Percentiles rank a stretch among this genome's conserved stretches.
Evolutionary conservation across 1,140 invertebrate species (phyloP).

Genomic region (Drosophila pectinifera): DNA sequence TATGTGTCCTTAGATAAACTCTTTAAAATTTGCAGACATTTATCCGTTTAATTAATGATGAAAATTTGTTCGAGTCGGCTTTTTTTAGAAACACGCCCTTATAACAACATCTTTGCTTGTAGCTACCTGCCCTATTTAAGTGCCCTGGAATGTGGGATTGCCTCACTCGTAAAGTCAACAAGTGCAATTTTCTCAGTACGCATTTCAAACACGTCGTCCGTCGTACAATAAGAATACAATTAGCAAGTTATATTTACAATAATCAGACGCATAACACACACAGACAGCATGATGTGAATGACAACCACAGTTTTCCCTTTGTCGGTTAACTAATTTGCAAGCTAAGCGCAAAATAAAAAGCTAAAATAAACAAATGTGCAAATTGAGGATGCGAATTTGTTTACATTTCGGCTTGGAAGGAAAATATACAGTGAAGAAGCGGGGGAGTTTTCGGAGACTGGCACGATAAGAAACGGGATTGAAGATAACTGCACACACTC

Average conservation of each 20-base stretch:
- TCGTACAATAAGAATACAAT: constrained; percentile 26
- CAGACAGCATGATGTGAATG: not conserved
- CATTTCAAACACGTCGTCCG: constrained; percentile 16
- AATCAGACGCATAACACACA: constrained; percentile 5
- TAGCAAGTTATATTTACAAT: constrained; percentile 21
- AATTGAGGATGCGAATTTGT: constrained; percentile 47
- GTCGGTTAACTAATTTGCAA: not conserved
- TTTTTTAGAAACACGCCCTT: too few relatives aligned
- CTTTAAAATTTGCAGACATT: too few relatives aligned
- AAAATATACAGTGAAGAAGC: constrained; percentile 8
- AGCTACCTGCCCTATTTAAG: constrained; percentile 3
- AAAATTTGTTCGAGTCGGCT: too few relatives aligned
- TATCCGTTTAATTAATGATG: too few relatives aligned
- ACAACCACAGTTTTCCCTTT: constrained; percentile 11
- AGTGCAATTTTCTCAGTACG: constrained; percentile 50
- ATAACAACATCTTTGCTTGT: too few relatives aligned
- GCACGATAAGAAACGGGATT: constrained; percentile 71
- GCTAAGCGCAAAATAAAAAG: constrained; percentile 10
- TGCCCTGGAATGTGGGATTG: constrained; percentile 23
- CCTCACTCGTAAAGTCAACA: constrained; percentile 54
- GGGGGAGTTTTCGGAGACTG: constrained; percentile 46
- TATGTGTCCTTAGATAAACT: too few relatives aligned
- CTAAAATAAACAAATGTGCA: constrained; percentile 18
- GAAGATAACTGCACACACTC: constrained; percentile 63
- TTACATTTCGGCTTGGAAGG: constrained; percentile 56